phyloP scores from a whole-genome alignment of 2,797 vertebrate species.

The Tragelaphus eurycerus region DNA sequence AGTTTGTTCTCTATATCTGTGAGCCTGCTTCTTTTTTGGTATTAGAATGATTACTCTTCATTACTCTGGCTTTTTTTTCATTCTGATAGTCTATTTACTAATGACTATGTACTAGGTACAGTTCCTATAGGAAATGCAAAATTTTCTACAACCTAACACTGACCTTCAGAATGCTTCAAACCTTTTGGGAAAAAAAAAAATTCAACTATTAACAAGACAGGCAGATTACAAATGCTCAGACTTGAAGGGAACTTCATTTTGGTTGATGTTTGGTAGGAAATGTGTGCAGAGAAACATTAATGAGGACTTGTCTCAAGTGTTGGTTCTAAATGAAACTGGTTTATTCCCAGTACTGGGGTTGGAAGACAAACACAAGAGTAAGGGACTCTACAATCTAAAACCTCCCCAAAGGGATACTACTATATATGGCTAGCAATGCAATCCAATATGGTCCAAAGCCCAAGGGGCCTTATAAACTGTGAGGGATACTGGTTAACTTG shows the following conservation, averaged over 20 bases:
- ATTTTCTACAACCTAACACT: neutral
- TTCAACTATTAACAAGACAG: neutral
- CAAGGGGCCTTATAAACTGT: neutral
- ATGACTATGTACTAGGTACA: neutral
- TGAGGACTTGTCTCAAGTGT: neutral
- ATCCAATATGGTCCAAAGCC: neutral
- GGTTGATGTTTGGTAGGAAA: neutral
- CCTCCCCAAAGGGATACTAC: neutral
- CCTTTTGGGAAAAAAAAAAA: neutral
- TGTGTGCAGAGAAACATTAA: neutral
- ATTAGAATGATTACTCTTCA: neutral
- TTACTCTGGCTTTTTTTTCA: constrained; percentile 5
- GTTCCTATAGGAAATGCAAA: neutral
- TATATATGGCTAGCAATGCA: neutral
- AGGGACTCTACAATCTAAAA: neutral
- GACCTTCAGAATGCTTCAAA: neutral
- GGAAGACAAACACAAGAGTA: neutral
- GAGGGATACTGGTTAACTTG: neutral
- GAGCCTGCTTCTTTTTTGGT: neutral
- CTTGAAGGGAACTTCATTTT: neutral
- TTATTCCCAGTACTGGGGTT: neutral
- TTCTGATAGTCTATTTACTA: neutral
- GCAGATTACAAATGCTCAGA: neutral
- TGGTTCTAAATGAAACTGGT: neutral
- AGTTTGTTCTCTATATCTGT: neutral